These are phyloP conservation scores for Drosophila mimetica DNA, from an alignment of 2,888 invertebrate genomes.

Conservation along the genomic window DNA sequence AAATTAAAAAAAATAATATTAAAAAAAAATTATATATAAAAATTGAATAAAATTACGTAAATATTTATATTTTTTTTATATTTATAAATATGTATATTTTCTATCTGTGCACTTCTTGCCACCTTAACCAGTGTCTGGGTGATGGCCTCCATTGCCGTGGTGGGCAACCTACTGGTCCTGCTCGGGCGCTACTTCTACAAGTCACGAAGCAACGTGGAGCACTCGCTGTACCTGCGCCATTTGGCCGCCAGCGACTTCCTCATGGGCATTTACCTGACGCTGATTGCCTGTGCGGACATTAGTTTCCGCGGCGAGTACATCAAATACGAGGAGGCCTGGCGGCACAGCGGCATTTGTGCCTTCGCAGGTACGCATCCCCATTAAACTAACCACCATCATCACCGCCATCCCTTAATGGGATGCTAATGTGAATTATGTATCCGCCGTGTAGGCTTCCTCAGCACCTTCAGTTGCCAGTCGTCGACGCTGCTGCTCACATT, in stretches of 20 bases:
- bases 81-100: not conserved
- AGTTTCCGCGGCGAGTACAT: conserved; percentile 86
- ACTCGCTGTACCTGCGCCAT: conserved; percentile 87
- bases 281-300: conserved; percentile 86
- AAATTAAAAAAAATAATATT: no score
- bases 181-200: conserved; percentile 86
- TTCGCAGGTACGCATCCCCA: conserved; percentile 85
- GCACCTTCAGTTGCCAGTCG: conserved; percentile 87
- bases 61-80: not conserved
- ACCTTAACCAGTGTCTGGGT: conserved; percentile 86
- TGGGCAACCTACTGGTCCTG: conserved; percentile 86
- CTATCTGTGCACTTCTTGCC: conserved; percentile 42
- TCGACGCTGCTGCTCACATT: conserved; percentile 87
- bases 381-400: not conserved
- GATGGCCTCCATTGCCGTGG: conserved; percentile 86
- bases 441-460: conserved; percentile 85
- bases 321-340: conserved; percentile 86
- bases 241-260: conserved; percentile 87
- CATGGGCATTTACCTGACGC: conserved; percentile 87
- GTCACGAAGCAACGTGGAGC: conserved; percentile 86
- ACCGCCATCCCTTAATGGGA: not conserved
- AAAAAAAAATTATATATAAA: no score
- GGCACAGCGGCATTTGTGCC: conserved; percentile 86
- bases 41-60: not conserved
- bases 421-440: conserved; percentile 23